Conservation (phyloP, 2,888 invertebrate genomes). For the Ichneumoninae sp. region DNA sequence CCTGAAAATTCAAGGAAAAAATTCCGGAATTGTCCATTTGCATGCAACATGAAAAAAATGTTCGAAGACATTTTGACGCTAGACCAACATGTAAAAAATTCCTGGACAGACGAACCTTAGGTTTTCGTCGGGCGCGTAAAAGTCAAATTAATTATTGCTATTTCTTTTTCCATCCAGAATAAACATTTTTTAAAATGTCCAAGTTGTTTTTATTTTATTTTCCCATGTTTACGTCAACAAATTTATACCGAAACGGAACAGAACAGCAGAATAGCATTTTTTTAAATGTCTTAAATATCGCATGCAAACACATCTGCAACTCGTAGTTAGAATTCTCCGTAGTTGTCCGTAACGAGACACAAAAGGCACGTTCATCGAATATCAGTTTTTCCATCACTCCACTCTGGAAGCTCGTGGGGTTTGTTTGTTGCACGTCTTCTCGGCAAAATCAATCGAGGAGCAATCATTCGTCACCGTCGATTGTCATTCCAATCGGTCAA, state of each 20-base stretch:
- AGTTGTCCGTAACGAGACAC: conserved; percentile 39
- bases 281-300: conserved; percentile 9
- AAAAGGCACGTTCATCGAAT: conserved; percentile 50
- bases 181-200: neutral
- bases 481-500: conserved; percentile 31
- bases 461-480: conserved; percentile 37
- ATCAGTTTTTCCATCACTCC: neutral
- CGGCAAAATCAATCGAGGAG: neutral
- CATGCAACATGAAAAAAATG: no score
- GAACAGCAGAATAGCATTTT: conserved; percentile 21
- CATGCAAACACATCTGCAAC: conserved; percentile 49
- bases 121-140: neutral
- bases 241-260: neutral
- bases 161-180: neutral
- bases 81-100: no score
- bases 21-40: no score
- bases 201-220: neutral
- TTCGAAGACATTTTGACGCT: no score
- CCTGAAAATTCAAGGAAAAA: neutral
- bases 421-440: conserved; percentile 12
- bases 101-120: no score
- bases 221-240: neutral
- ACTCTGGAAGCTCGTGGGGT: neutral
- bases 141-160: neutral
- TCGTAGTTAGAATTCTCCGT: conserved; percentile 47